phyloP scores from a whole-genome alignment of 23 tunicate genomes.

The Clavelina lepadiformis region DNA sequence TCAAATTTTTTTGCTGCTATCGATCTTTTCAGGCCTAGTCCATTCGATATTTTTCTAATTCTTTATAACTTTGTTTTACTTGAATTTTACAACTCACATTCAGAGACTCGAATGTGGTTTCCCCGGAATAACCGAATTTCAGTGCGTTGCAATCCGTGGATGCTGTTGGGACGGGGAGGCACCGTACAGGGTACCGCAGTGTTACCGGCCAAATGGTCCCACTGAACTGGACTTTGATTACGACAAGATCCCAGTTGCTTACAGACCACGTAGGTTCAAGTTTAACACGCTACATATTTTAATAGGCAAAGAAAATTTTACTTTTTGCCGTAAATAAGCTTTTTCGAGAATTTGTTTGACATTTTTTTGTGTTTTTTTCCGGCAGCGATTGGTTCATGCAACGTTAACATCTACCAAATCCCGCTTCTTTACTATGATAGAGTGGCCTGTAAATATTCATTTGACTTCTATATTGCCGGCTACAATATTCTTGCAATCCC shows the following conservation, averaged over 20 bases:
- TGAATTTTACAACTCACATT: neutral
- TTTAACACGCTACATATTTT: neutral
- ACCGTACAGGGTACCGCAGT: constrained; percentile 81
- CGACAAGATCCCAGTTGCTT: constrained; percentile 73
- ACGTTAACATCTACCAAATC: constrained; percentile 63
- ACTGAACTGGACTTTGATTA: constrained; percentile 32
- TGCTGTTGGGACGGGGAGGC: constrained; percentile 96
- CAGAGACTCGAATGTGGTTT: constrained; percentile 96
- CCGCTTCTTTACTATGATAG: constrained; percentile 73
- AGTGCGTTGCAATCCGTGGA: constrained; percentile 99
- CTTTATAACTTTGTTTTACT: neutral
- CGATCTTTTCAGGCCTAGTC: neutral
- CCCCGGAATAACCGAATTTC: constrained; percentile 98
- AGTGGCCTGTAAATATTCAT: constrained; percentile 57
- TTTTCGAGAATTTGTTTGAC: neutral
- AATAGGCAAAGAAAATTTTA: neutral
- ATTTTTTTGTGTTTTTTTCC: constrained; percentile 4
- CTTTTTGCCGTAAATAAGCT: neutral
- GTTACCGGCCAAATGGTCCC: constrained; percentile 72
- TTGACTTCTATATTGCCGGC: constrained; percentile 53
- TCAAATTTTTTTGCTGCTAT: neutral
- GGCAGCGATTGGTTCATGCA: constrained; percentile 72
- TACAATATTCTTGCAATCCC: constrained; percentile 73
- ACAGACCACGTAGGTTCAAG: constrained; percentile 53
- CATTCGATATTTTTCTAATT: neutral